Percentiles rank a stretch among this genome's conserved stretches.
Conservation (phyloP, 2,797 vertebrate genomes). For the Chlorospingus flavigularis region DNA sequence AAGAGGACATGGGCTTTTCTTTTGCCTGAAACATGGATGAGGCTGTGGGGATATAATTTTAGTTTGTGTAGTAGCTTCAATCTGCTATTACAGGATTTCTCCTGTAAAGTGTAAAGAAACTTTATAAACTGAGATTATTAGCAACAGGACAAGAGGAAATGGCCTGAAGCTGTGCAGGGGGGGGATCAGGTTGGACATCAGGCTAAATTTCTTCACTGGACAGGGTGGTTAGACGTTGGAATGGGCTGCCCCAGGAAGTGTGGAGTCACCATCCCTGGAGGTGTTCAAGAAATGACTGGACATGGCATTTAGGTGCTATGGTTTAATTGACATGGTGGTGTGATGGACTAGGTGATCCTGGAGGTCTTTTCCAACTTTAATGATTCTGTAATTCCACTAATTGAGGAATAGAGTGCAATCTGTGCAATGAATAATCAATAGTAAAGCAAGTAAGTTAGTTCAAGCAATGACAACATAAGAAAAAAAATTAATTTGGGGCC, state of each 20-base stretch:
- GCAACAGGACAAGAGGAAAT: not conserved
- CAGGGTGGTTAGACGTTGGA: not conserved
- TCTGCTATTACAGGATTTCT: not conserved
- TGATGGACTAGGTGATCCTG: not conserved
- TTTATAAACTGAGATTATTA: not conserved
- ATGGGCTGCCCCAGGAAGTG: not conserved
- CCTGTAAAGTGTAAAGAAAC: not conserved
- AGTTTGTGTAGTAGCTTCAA: not conserved
- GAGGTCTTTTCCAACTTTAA: not conserved
- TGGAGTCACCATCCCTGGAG: not conserved
- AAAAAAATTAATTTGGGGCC: not conserved
- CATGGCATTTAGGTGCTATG: not conserved
- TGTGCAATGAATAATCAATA: not conserved
- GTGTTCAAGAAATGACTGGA: not conserved
- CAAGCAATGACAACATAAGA: not conserved
- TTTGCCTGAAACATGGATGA: not conserved
- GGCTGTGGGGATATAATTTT: not conserved
- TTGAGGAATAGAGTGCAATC: not conserved
- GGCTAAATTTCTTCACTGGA: not conserved
- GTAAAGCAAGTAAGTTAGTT: not conserved
- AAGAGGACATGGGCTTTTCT: not conserved
- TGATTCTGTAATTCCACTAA: not conserved
- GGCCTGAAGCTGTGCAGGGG: fast-evolving
- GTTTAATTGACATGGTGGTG: not conserved
- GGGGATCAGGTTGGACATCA: not conserved